phyloP scores from a whole-genome alignment of 2,113 vertebrate genomes.

The Nycticebus coucang region DNA sequence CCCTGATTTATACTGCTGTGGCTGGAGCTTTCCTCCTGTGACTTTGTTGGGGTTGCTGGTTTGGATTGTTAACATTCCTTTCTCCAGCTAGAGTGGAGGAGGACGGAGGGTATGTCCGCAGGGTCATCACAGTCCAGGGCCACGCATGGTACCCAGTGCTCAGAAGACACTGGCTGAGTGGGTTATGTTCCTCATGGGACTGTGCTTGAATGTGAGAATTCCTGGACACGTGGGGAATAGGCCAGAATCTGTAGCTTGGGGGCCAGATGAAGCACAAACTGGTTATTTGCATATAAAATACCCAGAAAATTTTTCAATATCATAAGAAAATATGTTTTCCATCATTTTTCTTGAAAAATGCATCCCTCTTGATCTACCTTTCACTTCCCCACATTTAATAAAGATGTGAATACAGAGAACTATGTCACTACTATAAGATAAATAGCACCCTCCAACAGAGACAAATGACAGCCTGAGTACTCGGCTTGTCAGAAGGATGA shows the following conservation, averaged over 20 bases:
- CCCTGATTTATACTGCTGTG: not conserved
- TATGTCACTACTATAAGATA: conserved; percentile 47
- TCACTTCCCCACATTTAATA: conserved; percentile 58
- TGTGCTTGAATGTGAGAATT: too few relatives aligned
- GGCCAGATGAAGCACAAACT: not conserved
- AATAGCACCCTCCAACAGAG: conserved; percentile 15
- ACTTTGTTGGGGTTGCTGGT: not conserved
- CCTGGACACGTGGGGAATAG: not conserved
- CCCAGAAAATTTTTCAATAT: conserved; percentile 13
- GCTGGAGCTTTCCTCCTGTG: not conserved
- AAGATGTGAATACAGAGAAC: conserved; percentile 61
- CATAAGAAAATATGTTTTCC: conserved; percentile 36
- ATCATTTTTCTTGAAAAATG: conserved; percentile 68
- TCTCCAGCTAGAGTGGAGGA: not conserved
- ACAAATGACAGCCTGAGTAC: conserved; percentile 34
- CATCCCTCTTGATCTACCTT: conserved; percentile 57
- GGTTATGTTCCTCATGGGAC: not conserved
- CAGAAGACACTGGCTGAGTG: not conserved
- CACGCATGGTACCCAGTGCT: not conserved
- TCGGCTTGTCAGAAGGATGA: not conserved
- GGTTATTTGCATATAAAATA: conserved; percentile 45
- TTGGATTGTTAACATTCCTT: not conserved
- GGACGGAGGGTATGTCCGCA: not conserved
- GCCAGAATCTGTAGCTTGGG: not conserved
- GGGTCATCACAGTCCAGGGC: not conserved